Percentiles rank a stretch among this genome's conserved stretches.
Evolutionary conservation across 2,113 vertebrate species (phyloP).

Genomic region (Lepus americanus): DNA sequence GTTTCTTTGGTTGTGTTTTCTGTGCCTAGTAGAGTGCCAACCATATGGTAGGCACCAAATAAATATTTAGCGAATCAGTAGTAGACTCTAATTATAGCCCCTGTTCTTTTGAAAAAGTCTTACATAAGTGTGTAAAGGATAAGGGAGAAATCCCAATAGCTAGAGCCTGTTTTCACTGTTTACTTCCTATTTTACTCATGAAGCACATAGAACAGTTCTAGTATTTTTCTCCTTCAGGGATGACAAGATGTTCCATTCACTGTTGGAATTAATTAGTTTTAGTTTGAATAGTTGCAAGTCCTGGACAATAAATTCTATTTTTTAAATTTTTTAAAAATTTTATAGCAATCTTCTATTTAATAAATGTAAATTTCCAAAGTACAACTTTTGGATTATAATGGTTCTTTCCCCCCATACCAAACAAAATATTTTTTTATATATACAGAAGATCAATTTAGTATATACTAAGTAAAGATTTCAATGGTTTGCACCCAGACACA

Average conservation of each 20-base stretch:
- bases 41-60: no score
- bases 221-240: not conserved
- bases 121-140: not conserved
- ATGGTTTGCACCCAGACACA: no score
- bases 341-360: no score
- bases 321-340: no score
- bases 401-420: no score
- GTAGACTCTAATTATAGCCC: no score
- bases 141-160: not conserved
- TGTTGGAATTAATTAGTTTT: not conserved
- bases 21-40: not conserved
- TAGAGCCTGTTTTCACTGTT: not conserved
- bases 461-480: no score
- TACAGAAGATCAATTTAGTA: no score
- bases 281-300: not conserved
- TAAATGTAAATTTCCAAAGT: no score
- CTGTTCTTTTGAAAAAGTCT: not conserved
- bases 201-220: not conserved
- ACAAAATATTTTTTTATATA: no score
- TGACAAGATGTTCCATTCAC: not conserved
- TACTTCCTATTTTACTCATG: not conserved
- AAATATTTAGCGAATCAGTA: not conserved
- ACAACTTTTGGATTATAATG: no score
- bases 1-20: not conserved
- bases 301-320: not conserved